Evolutionary conservation across 2,797 vertebrate genomes (phyloP).

Genomic region (Neosalanx taihuensis): DNA sequence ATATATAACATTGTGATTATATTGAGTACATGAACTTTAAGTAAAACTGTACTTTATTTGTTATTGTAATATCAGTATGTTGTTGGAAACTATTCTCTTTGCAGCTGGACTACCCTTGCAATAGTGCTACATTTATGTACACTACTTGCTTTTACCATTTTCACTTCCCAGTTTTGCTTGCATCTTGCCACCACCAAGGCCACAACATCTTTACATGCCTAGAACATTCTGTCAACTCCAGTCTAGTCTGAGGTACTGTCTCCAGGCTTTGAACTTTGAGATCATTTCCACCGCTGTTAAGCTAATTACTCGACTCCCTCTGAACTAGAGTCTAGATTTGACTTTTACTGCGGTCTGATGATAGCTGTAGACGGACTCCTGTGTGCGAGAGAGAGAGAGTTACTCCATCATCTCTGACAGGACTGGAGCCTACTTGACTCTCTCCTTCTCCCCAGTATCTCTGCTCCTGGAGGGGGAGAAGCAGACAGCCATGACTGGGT

Average conservation of each 20-base stretch:
- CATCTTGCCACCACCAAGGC: neutral
- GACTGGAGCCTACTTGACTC: constrained; percentile 52
- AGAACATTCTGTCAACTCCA: too few relatives aligned
- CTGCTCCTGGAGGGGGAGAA: neutral
- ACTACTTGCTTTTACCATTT: neutral
- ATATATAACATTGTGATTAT: constrained; percentile 4
- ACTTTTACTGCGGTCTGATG: constrained; percentile 48
- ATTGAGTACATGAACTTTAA: neutral
- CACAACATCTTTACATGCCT: neutral
- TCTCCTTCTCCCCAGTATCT: constrained; percentile 39
- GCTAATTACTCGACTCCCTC: constrained; percentile 20
- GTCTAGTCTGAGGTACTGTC: neutral
- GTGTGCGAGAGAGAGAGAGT: constrained; percentile 31
- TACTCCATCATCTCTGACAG: constrained; percentile 59
- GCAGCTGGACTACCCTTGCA: too few relatives aligned
- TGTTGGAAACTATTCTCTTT: too few relatives aligned
- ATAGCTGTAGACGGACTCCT: constrained; percentile 49
- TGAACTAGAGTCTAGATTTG: constrained; percentile 32
- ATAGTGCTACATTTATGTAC: neutral
- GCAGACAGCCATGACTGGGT: neutral
- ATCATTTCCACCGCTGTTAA: constrained; percentile 5
- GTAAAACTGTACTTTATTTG: neutral
- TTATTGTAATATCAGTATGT: too few relatives aligned
- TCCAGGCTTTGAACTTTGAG: constrained; percentile 32
- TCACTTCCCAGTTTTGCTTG: neutral